A percentile compares a stretch with the other conserved stretches of the same genome.
These are phyloP conservation scores for Varanus salvator DNA, from an alignment of 2,113 vertebrate species.

Conservation along the genomic window DNA sequence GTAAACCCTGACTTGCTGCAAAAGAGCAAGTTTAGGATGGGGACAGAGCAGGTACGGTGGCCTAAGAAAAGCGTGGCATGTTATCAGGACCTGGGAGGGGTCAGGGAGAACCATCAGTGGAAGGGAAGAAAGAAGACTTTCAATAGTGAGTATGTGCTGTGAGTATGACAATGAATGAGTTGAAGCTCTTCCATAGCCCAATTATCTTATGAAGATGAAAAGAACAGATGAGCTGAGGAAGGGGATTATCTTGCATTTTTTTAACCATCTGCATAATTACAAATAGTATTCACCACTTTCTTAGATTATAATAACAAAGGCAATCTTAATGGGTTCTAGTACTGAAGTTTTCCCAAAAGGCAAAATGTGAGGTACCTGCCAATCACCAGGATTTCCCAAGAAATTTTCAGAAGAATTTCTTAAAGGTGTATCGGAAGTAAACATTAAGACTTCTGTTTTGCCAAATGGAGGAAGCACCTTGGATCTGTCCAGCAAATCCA, in stretches of 20 bases:
- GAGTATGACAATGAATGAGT: conserved; percentile 15
- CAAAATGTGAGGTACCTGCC: conserved; percentile 54
- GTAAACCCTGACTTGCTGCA: too few species aligned
- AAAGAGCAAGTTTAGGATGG: background rate
- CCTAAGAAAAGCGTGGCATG: background rate
- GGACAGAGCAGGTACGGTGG: background rate
- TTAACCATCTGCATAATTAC: conserved; percentile 60
- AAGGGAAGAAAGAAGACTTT: too few species aligned
- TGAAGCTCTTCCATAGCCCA: background rate
- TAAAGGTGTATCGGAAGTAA: conserved; percentile 51
- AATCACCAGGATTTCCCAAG: conserved; percentile 47
- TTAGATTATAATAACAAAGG: conserved; percentile 63
- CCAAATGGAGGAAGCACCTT: conserved; percentile 49
- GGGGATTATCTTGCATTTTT: background rate
- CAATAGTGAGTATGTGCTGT: conserved; percentile 36
- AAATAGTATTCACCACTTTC: conserved; percentile 43
- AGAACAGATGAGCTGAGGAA: too few species aligned
- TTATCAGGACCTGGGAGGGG: background rate
- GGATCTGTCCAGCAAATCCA: conserved; percentile 60
- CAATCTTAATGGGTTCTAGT: conserved; percentile 51
- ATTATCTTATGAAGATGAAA: background rate
- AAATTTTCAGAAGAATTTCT: conserved; percentile 16
- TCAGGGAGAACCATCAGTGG: background rate
- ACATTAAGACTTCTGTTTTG: conserved; percentile 50
- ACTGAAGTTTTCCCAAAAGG: conserved; percentile 65